Conservation (phyloP, 2,797 vertebrate genomes). For the Mus spretus region DNA sequence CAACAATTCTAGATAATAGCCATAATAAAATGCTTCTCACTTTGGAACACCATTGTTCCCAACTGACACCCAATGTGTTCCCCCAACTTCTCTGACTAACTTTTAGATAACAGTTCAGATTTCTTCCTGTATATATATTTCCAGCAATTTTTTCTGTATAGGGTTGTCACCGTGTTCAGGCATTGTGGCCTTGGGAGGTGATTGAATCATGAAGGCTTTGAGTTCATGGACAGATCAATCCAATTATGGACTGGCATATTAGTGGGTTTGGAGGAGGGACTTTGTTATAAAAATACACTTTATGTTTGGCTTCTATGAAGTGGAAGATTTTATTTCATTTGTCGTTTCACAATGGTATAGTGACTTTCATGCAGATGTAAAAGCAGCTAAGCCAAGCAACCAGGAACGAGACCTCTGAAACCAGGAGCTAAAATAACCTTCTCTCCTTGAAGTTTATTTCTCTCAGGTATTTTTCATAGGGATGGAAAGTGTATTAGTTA, state of each 20-base stretch:
- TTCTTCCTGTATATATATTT: not conserved
- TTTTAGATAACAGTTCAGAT: conserved; percentile 50
- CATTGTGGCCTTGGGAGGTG: not conserved
- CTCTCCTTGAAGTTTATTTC: not conserved
- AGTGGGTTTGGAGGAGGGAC: not conserved
- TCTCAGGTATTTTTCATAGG: not conserved
- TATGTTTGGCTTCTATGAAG: not conserved
- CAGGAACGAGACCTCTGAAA: not conserved
- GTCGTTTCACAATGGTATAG: not conserved
- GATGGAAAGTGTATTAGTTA: not conserved
- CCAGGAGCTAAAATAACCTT: not conserved
- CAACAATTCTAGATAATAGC: conserved; percentile 24
- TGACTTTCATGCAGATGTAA: not conserved
- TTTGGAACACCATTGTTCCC: not conserved
- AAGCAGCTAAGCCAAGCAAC: not conserved
- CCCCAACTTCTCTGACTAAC: not conserved
- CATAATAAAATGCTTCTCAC: conserved; percentile 6
- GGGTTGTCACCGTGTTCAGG: not conserved
- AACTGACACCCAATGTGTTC: not conserved
- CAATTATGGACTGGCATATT: not conserved
- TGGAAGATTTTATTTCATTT: not conserved
- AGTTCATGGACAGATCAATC: not conserved
- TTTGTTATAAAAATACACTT: not conserved
- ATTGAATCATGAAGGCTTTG: not conserved
- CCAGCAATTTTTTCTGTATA: not conserved